phyloP scores from a whole-genome alignment of 2,113 vertebrate species.

The Collichthys lucidus region DNA sequence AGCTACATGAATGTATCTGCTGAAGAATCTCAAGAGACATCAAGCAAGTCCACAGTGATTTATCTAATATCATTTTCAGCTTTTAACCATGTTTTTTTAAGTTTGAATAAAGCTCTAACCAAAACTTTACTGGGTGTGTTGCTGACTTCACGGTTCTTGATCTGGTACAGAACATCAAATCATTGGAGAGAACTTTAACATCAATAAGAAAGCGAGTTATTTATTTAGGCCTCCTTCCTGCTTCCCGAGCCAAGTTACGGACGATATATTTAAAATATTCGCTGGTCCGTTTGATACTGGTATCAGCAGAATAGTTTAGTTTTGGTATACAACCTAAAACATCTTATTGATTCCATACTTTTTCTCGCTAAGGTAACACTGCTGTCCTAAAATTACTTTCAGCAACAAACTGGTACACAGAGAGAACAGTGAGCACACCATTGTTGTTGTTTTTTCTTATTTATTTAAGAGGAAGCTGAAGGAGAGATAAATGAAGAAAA shows the following conservation, averaged over 20 bases:
- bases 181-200: neutral
- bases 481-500: neutral
- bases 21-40: neutral
- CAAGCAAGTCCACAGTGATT: too few relatives aligned
- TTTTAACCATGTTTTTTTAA: neutral
- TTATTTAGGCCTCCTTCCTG: neutral
- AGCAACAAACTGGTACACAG: neutral
- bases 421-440: constrained; percentile 1
- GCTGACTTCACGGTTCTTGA: neutral
- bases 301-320: neutral
- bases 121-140: neutral
- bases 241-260: neutral
- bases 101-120: neutral
- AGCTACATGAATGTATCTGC: neutral
- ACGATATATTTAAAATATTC: neutral
- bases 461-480: constrained; percentile 17
- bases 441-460: neutral
- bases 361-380: neutral
- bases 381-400: neutral
- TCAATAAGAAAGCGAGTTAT: neutral
- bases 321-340: neutral
- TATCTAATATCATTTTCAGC: too few relatives aligned
- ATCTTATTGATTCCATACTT: neutral
- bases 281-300: neutral
- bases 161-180: neutral